Conservation (phyloP, 2,113 vertebrate genomes). For the Toxotes chatareus region DNA sequence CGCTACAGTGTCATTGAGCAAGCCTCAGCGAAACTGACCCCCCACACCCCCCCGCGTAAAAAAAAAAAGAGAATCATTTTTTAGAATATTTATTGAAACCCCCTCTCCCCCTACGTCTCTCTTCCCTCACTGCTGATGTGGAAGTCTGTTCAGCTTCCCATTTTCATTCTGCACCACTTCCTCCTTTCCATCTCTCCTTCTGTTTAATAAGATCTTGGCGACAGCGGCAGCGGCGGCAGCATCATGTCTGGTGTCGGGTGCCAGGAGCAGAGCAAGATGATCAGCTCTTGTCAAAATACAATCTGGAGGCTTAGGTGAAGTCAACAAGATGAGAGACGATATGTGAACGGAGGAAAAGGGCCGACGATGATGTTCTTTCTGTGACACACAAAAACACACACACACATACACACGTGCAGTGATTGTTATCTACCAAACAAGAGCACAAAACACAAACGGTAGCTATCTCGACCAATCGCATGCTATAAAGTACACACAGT, state of each 20-base stretch:
- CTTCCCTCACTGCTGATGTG: not conserved
- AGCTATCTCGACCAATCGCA: conserved; percentile 23
- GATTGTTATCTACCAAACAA: conserved; percentile 57
- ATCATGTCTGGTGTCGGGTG: conserved; percentile 49
- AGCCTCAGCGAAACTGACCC: conserved; percentile 3
- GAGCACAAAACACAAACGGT: conserved; percentile 34
- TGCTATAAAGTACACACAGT: conserved; percentile 42
- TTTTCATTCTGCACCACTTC: conserved; percentile 61
- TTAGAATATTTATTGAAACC: not conserved
- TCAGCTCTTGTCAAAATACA: conserved; percentile 72
- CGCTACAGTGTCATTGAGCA: not conserved
- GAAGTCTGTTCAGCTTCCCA: conserved; percentile 43
- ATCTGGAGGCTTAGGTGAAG: conserved; percentile 74
- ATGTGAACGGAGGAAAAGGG: conserved; percentile 44
- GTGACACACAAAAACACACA: not conserved
- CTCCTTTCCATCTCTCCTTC: conserved; percentile 22
- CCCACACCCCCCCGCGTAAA: not conserved
- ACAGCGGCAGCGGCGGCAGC: not conserved
- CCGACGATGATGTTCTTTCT: conserved; percentile 53
- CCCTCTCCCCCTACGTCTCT: not conserved
- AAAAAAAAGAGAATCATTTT: not conserved
- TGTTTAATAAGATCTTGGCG: conserved; percentile 66
- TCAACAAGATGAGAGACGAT: conserved; percentile 71
- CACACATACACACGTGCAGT: not conserved
- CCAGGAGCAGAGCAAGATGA: conserved; percentile 56